Percentiles rank a stretch among this genome's conserved stretches.
Conservation (phyloP, 1,140 invertebrate species). For the Asobara japonica region DNA sequence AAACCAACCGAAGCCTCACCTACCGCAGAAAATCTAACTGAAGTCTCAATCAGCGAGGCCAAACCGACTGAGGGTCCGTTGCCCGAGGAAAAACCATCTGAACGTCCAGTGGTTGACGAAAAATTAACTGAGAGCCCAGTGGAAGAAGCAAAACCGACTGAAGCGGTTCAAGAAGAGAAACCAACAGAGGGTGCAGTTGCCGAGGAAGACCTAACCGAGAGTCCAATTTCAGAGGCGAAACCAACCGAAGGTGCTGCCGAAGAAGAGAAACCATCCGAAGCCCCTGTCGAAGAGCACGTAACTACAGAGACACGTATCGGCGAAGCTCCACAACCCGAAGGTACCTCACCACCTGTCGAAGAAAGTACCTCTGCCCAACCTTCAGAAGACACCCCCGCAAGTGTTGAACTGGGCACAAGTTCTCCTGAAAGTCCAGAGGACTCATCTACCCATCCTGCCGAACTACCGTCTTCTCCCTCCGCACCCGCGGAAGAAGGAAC, state of each 20-base stretch:
- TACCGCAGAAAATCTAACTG: slow-evolving; percentile 25
- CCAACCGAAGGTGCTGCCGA: not conserved
- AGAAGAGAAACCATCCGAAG: not conserved
- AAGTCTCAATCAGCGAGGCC: slow-evolving; percentile 28
- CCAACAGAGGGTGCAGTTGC: not conserved
- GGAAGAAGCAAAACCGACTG: slow-evolving; percentile 33
- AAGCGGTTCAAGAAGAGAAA: not conserved
- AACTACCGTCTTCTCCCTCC: slow-evolving; percentile 3
- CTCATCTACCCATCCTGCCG: slow-evolving; percentile 26
- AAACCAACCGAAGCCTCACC: slow-evolving; percentile 35
- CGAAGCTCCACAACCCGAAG: slow-evolving; percentile 19
- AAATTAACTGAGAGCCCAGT: slow-evolving; percentile 26
- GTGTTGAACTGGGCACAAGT: slow-evolving; percentile 38
- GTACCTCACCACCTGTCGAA: slow-evolving; percentile 8
- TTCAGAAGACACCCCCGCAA: slow-evolving; percentile 27
- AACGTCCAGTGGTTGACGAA: slow-evolving; percentile 24
- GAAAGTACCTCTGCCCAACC: slow-evolving; percentile 20
- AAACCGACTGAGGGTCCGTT: slow-evolving; percentile 21
- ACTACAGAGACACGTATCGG: not conserved
- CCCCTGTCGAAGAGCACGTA: not conserved
- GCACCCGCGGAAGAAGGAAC: slow-evolving; percentile 17
- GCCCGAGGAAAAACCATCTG: slow-evolving; percentile 24
- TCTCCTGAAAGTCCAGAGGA: slow-evolving; percentile 30
- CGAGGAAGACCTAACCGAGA: slow-evolving; percentile 18
- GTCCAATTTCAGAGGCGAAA: slow-evolving; percentile 11